Conservation (phyloP, 2,888 invertebrate genomes). For the Drosophila neotestacea region DNA sequence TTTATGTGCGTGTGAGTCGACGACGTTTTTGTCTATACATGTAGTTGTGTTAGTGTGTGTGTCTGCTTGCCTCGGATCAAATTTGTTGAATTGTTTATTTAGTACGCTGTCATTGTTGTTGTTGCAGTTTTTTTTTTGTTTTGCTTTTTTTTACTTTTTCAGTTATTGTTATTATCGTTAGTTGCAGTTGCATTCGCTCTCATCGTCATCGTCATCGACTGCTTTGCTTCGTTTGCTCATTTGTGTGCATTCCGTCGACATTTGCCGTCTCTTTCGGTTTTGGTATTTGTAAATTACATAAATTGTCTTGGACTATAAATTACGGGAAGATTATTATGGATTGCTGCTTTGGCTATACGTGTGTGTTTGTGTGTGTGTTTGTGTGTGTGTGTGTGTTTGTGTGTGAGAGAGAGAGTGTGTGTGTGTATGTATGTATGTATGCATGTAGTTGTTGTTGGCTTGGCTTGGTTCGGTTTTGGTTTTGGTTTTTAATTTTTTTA, state of each 20-base stretch:
- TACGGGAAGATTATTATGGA: slow-evolving; percentile 80
- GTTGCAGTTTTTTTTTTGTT: slow-evolving; percentile 33
- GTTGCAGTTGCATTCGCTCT: slow-evolving; percentile 75
- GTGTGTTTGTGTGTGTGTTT: slow-evolving; percentile 8
- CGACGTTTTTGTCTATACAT: slow-evolving; percentile 40
- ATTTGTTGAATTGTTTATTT: slow-evolving; percentile 83
- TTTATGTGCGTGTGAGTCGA: slow-evolving; percentile 70
- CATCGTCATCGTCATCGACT: slow-evolving; percentile 30
- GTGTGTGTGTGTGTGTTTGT: slow-evolving; percentile 14
- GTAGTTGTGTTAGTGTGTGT: not conserved
- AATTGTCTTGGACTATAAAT: slow-evolving; percentile 79
- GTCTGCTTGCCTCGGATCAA: slow-evolving; percentile 75
- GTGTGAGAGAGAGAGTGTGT: not conserved
- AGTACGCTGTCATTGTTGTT: slow-evolving; percentile 63
- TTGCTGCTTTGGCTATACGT: slow-evolving; percentile 53
- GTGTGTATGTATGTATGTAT: slow-evolving; percentile 30
- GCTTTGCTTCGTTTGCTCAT: slow-evolving; percentile 37
- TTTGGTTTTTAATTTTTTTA: slow-evolving; percentile 35
- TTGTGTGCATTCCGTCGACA: slow-evolving; percentile 47
- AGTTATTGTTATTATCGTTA: slow-evolving; percentile 81
- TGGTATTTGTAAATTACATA: slow-evolving; percentile 79
- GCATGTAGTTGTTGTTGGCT: slow-evolving; percentile 35
- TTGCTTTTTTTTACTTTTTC: no score
- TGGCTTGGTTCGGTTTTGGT: slow-evolving; percentile 54
- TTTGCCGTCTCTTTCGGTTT: slow-evolving; percentile 71